phyloP scores from a whole-genome alignment of 2,113 vertebrate species.

The Mormoops blainvillei region DNA sequence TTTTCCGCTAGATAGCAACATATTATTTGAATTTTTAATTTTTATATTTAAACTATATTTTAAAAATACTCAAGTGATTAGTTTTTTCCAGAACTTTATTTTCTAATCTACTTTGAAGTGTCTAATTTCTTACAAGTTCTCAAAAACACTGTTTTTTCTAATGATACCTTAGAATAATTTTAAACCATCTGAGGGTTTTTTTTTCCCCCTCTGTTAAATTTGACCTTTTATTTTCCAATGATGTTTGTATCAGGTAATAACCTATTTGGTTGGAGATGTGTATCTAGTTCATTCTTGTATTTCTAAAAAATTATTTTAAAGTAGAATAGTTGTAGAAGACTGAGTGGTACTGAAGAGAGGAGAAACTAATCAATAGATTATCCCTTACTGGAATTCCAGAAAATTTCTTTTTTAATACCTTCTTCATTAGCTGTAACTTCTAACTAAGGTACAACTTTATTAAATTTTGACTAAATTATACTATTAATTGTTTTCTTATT shows the following conservation, averaged over 20 bases:
- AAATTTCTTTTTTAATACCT: neutral
- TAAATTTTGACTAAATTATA: neutral
- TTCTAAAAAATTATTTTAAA: neutral
- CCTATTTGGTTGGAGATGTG: neutral
- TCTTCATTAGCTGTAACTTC: neutral
- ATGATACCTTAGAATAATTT: neutral
- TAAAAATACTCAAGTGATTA: neutral
- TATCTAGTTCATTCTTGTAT: neutral
- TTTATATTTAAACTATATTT: neutral
- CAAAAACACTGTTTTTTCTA: neutral
- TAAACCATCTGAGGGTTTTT: neutral
- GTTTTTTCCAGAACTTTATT: neutral
- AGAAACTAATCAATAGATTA: neutral
- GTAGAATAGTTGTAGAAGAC: neutral
- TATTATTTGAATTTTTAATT: constrained; percentile 1
- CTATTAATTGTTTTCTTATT: neutral
- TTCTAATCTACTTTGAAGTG: constrained; percentile 11
- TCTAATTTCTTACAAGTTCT: neutral
- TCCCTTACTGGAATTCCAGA: neutral
- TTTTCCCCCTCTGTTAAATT: neutral
- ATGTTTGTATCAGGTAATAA: neutral
- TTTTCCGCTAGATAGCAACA: neutral
- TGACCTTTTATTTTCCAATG: neutral
- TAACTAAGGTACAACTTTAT: neutral
- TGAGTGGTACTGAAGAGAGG: neutral